Evolutionary conservation across 2,888 invertebrate genomes (phyloP).

Genomic region (Oscheius sp.): DNA sequence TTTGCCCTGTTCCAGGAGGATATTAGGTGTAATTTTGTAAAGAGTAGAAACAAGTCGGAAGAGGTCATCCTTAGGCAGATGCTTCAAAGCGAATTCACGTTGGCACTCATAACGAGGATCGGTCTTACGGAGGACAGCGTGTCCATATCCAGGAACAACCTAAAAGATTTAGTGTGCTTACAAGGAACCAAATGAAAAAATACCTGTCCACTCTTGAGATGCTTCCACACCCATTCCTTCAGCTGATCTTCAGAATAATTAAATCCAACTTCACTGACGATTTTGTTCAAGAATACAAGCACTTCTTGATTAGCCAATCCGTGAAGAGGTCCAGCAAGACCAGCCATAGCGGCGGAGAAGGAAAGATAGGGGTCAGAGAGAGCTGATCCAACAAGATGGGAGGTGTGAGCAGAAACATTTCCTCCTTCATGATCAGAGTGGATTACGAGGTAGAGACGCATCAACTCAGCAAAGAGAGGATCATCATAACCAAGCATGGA

Average conservation of each 20-base stretch:
- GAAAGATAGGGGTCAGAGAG: constrained; percentile 90
- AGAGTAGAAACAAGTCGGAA: constrained; percentile 91
- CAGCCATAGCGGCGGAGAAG: constrained; percentile 91
- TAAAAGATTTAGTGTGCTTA: constrained; percentile 55
- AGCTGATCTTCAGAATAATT: constrained; percentile 89
- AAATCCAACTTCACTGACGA: constrained; percentile 85
- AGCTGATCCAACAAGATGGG: constrained; percentile 92
- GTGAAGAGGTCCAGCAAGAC: constrained; percentile 93
- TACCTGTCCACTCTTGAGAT: constrained; percentile 88
- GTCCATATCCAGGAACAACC: constrained; percentile 96
- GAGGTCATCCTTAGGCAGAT: constrained; percentile 87
- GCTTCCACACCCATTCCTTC: constrained; percentile 97
- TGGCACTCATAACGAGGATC: constrained; percentile 93
- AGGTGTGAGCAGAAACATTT: constrained; percentile 93
- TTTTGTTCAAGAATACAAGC: constrained; percentile 90
- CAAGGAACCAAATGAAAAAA: no score
- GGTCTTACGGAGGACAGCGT: constrained; percentile 93
- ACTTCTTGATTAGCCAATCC: constrained; percentile 96
- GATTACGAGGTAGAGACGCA: constrained; percentile 88
- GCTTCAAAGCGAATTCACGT: constrained; percentile 91
- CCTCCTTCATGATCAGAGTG: constrained; percentile 87
- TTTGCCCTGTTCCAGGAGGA: constrained; percentile 90
- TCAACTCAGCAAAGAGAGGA: constrained; percentile 86
- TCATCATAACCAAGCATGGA: constrained; percentile 88
- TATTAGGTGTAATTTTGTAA: constrained; percentile 91